These are phyloP conservation scores for Hirtodrosophila confusa DNA, from an alignment of 2,888 invertebrate genomes.

Conservation along the genomic window DNA sequence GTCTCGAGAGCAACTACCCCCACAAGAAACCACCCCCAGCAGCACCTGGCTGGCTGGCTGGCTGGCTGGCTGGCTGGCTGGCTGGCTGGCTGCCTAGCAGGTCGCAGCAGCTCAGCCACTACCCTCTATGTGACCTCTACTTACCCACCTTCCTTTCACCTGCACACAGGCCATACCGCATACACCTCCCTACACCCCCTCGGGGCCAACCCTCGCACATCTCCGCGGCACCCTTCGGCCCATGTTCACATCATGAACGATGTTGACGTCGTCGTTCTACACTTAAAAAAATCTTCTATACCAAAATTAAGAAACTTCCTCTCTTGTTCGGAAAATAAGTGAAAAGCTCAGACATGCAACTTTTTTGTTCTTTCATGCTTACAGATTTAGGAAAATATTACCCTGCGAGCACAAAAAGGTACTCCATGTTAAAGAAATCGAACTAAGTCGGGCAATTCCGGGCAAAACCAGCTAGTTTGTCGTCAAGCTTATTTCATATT, in stretches of 20 bases:
- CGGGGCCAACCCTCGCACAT: neutral
- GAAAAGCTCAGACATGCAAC: no score
- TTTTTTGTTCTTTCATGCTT: no score
- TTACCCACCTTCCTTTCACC: slow-evolving; percentile 42
- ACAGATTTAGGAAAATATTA: no score
- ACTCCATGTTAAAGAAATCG: no score
- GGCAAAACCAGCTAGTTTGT: no score
- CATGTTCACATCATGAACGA: slow-evolving; percentile 61
- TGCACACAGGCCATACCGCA: slow-evolving; percentile 26
- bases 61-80: slow-evolving; percentile 5
- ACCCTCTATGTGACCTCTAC: slow-evolving; percentile 72
- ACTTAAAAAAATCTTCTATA: no score
- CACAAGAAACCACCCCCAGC: slow-evolving; percentile 48
- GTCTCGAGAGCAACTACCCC: slow-evolving; percentile 39
- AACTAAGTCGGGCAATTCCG: no score
- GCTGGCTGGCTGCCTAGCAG: slow-evolving; percentile 8
- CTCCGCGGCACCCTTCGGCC: slow-evolving; percentile 15
- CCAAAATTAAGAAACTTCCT: no score
- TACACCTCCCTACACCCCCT: slow-evolving; percentile 3
- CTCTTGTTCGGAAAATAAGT: no score
- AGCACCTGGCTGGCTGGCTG: slow-evolving; percentile 13
- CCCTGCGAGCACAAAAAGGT: no score
- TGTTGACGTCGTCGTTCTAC: slow-evolving; percentile 56
- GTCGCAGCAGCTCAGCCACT: slow-evolving; percentile 63
- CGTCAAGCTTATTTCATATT: no score